phyloP scores from a whole-genome alignment of 2,113 vertebrate species.

The Ramphastos sulfuratus region DNA sequence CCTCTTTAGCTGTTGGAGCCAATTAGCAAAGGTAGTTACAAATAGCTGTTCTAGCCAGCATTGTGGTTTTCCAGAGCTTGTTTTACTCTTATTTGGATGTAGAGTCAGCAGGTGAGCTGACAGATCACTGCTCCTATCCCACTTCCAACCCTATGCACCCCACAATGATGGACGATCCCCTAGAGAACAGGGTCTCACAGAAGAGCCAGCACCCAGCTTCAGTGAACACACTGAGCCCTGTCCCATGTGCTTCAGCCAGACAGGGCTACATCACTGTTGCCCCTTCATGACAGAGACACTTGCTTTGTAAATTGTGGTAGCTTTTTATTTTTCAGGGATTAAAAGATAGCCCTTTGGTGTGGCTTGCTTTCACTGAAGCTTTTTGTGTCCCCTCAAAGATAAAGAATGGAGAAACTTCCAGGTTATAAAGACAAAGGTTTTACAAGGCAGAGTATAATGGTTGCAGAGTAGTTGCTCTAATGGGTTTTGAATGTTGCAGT shows the following conservation, averaged over 20 bases:
- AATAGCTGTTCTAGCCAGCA: not conserved
- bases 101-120: not conserved
- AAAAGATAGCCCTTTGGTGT: not conserved
- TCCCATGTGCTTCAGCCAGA: not conserved
- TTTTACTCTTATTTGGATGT: not conserved
- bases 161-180: accelerated
- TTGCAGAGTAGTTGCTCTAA: not conserved
- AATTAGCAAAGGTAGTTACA: not conserved
- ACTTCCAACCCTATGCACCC: not conserved
- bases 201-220: accelerated
- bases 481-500: not conserved
- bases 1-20: not conserved
- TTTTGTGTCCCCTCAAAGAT: not conserved
- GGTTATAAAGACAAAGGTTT: not conserved
- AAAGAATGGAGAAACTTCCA: not conserved
- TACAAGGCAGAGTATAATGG: not conserved
- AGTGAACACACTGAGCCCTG: accelerated
- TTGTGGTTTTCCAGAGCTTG: not conserved
- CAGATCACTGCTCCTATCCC: not conserved
- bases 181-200: not conserved
- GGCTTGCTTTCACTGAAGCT: not conserved
- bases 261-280: not conserved
- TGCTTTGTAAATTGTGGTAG: not conserved
- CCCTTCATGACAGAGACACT: accelerated
- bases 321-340: not conserved